These are phyloP conservation scores for Eulithis prunata DNA, from an alignment of 2,888 invertebrate genomes.

Conservation along the genomic window DNA sequence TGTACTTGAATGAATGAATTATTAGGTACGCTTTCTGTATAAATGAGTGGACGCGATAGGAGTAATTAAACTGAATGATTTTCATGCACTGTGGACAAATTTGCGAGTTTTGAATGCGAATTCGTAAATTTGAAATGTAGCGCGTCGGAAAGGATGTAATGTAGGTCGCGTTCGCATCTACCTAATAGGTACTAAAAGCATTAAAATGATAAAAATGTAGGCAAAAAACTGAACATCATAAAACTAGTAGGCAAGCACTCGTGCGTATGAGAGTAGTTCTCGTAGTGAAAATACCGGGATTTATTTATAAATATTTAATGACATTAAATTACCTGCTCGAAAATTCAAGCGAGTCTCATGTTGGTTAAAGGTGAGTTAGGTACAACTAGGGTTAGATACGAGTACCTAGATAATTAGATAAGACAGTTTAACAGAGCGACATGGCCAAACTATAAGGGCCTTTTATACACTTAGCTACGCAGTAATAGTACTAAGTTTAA, in stretches of 20 bases:
- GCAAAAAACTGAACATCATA: conserved; percentile 14
- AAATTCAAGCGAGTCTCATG: no score
- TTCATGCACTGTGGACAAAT: conserved; percentile 32
- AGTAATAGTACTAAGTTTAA: no score
- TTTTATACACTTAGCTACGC: no score
- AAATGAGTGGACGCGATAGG: conserved; percentile 28
- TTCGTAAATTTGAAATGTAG: conserved; percentile 26
- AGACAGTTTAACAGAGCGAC: no score
- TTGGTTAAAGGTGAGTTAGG: no score
- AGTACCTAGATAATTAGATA: no score
- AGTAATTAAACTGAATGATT: conserved; percentile 33
- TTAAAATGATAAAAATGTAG: conserved; percentile 14
- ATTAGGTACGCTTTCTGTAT: conserved; percentile 23
- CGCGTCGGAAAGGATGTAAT: conserved; percentile 7
- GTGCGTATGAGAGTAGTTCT: conserved; percentile 12
- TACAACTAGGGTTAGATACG: no score
- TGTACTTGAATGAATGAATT: conserved; percentile 27
- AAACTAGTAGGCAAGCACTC: conserved; percentile 20
- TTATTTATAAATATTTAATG: background rate
- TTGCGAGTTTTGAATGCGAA: conserved; percentile 27
- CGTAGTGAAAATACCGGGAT: background rate
- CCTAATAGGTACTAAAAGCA: conserved; percentile 14
- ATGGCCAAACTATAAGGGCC: no score
- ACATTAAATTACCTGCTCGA: no score
- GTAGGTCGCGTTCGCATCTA: conserved; percentile 12